Evolutionary conservation across 2,113 vertebrate species (phyloP).

Genomic region (Pelodiscus sinensis): DNA sequence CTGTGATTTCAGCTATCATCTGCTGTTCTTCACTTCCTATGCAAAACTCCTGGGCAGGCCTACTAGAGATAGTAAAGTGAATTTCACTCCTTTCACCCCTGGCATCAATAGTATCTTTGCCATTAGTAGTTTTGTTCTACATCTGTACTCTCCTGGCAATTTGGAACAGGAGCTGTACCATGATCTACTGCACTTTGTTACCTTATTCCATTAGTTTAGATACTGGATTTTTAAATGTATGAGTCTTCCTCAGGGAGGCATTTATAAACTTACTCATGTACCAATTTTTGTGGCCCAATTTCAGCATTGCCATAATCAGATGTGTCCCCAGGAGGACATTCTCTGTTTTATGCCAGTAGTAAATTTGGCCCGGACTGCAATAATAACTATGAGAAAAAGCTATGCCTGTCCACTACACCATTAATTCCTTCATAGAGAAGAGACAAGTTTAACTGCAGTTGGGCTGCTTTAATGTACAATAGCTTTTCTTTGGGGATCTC

Average conservation of each 20-base stretch:
- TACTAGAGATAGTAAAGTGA: neutral
- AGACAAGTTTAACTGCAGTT: neutral
- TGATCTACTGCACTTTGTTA: neutral
- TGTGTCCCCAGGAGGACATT: neutral
- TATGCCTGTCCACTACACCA: neutral
- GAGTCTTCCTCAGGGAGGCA: neutral
- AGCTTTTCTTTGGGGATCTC: neutral
- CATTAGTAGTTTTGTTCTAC: neutral
- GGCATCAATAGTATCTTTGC: neutral
- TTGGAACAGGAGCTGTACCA: neutral
- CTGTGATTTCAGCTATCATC: accelerated
- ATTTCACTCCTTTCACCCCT: neutral
- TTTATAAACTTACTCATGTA: neutral
- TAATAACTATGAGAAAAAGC: neutral
- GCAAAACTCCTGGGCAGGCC: neutral
- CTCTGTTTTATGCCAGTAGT: neutral
- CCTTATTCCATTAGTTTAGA: neutral
- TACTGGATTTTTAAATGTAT: too few species aligned
- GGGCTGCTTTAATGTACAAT: neutral
- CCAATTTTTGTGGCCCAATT: neutral
- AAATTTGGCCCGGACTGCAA: neutral
- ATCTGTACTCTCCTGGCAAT: neutral
- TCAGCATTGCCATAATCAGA: neutral
- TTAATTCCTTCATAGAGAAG: neutral
- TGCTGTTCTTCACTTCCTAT: neutral